A percentile compares a stretch with the other conserved stretches of the same genome.
Conservation (phyloP, 2,113 vertebrate genomes). For the Sturnus vulgaris region DNA sequence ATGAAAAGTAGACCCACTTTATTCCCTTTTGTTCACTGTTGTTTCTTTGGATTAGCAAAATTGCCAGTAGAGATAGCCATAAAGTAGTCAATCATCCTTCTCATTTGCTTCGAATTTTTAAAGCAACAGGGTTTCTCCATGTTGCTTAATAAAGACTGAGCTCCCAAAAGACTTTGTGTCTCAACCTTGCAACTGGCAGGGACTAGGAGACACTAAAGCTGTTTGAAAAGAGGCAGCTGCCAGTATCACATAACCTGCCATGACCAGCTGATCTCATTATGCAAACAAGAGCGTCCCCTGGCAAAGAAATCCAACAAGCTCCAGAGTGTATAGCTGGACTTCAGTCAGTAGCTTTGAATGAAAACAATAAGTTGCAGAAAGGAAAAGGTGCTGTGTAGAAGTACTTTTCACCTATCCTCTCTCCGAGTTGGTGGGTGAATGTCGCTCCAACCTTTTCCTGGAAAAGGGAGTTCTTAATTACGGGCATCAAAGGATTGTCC, state of each 20-base stretch:
- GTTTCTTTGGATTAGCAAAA: not conserved
- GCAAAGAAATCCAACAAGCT: not conserved
- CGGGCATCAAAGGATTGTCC: not conserved
- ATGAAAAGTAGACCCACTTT: not conserved
- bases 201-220: slow-evolving; percentile 1
- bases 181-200: slow-evolving; percentile 11
- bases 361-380: not conserved
- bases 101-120: not conserved
- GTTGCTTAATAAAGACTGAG: slow-evolving; percentile 7
- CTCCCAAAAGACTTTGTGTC: not conserved
- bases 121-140: not conserved
- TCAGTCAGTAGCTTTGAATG: not conserved
- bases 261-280: slow-evolving; percentile 49
- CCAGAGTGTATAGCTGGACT: not conserved
- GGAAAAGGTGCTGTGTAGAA: not conserved
- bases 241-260: slow-evolving; percentile 8
- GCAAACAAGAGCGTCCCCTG: slow-evolving; percentile 17
- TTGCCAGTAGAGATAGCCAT: not conserved
- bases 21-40: not conserved
- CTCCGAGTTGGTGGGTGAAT: not conserved
- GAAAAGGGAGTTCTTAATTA: not conserved
- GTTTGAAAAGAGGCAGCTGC: slow-evolving; percentile 40
- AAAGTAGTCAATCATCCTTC: not conserved
- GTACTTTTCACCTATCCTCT: not conserved
- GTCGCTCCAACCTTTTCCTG: not conserved